phyloP scores from a whole-genome alignment of 2,797 vertebrate genomes.

The Poliocrania exsul region DNA sequence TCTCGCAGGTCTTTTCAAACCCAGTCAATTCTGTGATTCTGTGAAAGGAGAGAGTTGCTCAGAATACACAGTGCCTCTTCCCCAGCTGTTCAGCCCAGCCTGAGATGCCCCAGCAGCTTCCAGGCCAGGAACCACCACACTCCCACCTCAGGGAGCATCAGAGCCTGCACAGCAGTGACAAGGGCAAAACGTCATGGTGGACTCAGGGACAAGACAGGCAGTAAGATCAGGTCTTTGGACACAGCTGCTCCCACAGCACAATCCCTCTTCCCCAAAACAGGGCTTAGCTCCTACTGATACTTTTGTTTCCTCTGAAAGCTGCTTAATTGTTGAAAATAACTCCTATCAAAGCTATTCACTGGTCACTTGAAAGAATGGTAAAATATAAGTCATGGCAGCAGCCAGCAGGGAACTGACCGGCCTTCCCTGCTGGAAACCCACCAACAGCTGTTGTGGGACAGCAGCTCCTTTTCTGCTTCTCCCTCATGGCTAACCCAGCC shows the following conservation, averaged over 20 bases:
- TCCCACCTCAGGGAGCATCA: fast-evolving
- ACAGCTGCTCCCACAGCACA: background rate
- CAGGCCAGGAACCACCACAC: fast-evolving
- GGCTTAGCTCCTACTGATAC: background rate
- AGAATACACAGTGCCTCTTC: background rate
- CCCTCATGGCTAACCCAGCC: background rate
- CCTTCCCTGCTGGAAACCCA: slow-evolving; percentile 38
- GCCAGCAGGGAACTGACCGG: slow-evolving; percentile 24
- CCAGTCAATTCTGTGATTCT: too few species aligned
- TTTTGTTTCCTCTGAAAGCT: background rate
- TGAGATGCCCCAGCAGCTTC: background rate
- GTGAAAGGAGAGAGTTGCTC: background rate
- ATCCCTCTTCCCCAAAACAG: background rate
- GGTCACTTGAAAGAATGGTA: background rate
- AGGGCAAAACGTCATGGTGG: background rate
- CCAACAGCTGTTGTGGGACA: slow-evolving; percentile 10
- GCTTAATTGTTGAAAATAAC: slow-evolving; percentile 10
- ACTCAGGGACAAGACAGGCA: background rate
- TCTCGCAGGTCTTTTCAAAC: too few species aligned
- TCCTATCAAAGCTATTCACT: slow-evolving; percentile 15
- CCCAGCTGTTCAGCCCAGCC: background rate
- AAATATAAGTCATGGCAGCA: slow-evolving; percentile 17
- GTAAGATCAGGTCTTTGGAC: background rate
- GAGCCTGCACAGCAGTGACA: background rate
- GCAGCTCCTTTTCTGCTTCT: background rate